Evolutionary conservation across 30 jellyfish, hydroid and myxozoan genomes (phyloP), one percentile per base, ranked within the genome.

Genomic region (Aurelia aurita): DNA sequence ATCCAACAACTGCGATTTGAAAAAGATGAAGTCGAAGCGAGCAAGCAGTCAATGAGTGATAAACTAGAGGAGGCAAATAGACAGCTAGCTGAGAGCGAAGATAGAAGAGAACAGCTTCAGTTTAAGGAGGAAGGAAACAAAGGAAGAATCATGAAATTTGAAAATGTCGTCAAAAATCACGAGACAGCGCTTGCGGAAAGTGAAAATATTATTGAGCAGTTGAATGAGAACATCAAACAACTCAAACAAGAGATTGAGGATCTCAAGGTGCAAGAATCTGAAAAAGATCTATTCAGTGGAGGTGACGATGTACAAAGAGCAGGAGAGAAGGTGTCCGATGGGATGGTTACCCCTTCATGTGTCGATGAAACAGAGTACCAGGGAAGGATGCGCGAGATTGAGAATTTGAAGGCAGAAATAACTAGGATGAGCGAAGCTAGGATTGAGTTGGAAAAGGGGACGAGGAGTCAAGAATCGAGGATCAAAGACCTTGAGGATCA

Each of bases 101-200:
- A 91, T 31, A 47, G 75, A 11, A n/a, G 87, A 26, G 83, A 85
- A 43, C 89, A 91, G 46, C 87, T 77, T 53, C 88, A 45, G 77
- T 91, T 80, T 72, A 90, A 80, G 53, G 89, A 78, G 27, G 96
- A 91, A 43, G 96, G 79, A 58, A 72, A 70, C 23, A 28, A 44
- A 7, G 69, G 25, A 28, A 90, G 78, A 45, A 69, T 84, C 12
- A 80, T 58, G 51, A 77, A 82, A 39, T 83, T 58, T 61, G 90
- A 77, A 31, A 29, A 62, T 15, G 62, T 84, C 5, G 44, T 75
- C 34, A 68, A 75, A 15, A 92, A 90, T 54, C 96, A 90, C 54
- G 96, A 77, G 77, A 74, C 92, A 0, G 96, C 86, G 0, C 64
- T 90, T 18, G 82, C 59, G 7, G 97, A 82, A 23, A 90, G 90